Evolutionary conservation across 2,888 invertebrate species (phyloP).

Genomic region (Lagria hirta): DNA sequence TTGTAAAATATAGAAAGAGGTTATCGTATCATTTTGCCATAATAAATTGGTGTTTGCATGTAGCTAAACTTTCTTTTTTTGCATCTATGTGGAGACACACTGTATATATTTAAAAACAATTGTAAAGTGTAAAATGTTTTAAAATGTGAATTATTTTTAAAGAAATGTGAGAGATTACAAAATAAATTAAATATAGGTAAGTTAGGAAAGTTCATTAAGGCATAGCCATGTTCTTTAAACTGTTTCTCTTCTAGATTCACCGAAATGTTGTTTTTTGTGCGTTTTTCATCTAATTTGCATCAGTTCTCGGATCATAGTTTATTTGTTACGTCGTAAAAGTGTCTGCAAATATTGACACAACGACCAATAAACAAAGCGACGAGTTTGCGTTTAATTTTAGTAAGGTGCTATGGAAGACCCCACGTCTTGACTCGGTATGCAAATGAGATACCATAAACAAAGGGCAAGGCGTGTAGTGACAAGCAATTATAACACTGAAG

Average conservation of each 20-base stretch:
- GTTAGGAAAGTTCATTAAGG: conserved; percentile 1
- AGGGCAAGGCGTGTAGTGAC: conserved; percentile 46
- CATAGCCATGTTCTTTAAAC: no score
- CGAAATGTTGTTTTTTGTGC: conserved; percentile 8
- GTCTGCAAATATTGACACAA: conserved; percentile 38
- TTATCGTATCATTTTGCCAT: no score
- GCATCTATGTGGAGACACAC: conserved; percentile 1
- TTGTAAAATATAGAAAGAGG: no score
- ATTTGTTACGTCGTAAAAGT: conserved; percentile 20
- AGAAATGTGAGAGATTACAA: no score
- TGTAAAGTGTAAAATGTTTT: no score
- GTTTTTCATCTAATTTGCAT: conserved; percentile 18
- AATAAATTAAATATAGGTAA: neutral
- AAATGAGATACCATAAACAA: conserved; percentile 47
- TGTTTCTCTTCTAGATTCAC: no score
- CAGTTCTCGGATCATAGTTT: conserved; percentile 21
- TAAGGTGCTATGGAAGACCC: conserved; percentile 21
- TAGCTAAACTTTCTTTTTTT: neutral
- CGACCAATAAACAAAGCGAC: conserved; percentile 36
- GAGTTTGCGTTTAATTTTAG: conserved; percentile 40
- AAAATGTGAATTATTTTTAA: no score
- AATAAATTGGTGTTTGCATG: no score
- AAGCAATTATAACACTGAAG: conserved; percentile 46
- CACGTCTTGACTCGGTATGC: conserved; percentile 34
- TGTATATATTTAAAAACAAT: conserved; percentile 4